Base-by-base conservation (phyloP, 2,113 vertebrate species). In the Gopherus evgoodei region DNA sequence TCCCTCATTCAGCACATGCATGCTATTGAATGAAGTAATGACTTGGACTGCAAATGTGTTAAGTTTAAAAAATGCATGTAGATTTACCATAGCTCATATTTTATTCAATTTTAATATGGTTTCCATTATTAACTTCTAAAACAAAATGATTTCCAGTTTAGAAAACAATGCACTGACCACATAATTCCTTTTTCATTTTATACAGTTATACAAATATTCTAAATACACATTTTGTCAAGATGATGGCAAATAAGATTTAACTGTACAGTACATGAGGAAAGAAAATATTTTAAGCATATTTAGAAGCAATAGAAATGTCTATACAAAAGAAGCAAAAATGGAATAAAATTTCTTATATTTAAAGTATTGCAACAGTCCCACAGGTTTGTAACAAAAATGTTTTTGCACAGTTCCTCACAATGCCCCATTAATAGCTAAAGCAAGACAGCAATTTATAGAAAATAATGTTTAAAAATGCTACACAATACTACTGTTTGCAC, bases 321-420 rank as follows among this genome's bases (percentile, higher is more conserved):
- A 98, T 99, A 99, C 98, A 99, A 99, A 99, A 98, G 98, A 98
- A 99, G 98, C 98, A 98, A 98, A 98, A 98, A 98, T 98, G 98
- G 98, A 99, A 98, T 98, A 98, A 99, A 99, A 98, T 98, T 98
- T 98, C 97, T 99, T 98, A 98, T 98, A 98, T 99, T 99, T 98
- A 98, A 99, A 99, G 98, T 99, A 99, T 99, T 99, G 99, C 99
- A 99, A 99, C 99, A 99, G 99, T 99, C 99, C 99, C 99, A 99
- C 98, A 99, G 98, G 98, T 98, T 98, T 98, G 98, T 98, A 98
- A 98, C 98, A 98, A 98, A 98, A 98, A 98, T 98, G 98, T 98
- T 97, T 98, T 98, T 98, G 98, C 98, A 98, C 98, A 98, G 97
- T 98, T 98, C 98, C 98, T 98, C 98, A 98, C 98, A 98, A 98